Evolutionary conservation across 1,140 invertebrate species (phyloP), one percentile per base, ranked within the genome.

Genomic region (Halesus radiatus): DNA sequence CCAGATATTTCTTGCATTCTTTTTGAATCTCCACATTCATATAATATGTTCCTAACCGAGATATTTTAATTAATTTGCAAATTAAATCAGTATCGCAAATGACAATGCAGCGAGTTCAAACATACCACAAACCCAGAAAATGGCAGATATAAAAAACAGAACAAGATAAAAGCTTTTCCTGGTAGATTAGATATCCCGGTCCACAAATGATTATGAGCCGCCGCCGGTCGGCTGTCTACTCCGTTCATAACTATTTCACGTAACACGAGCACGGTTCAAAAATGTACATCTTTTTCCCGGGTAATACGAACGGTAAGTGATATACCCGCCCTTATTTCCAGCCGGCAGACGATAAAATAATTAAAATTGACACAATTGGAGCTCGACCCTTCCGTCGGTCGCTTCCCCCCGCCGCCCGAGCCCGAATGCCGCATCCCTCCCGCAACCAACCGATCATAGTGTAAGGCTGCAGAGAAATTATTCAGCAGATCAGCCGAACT

Each of bases 331-430:
- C 22, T 74, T 74, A 74, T 29, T 56, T 53, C n/a, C 70, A 29
- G 23, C 22, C 50, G 70, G 70, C 26, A 5, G 70, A 56, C 18
- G 70, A 56, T 74, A 74, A 74, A 74, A 74, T 74, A 74, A 74
- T 74, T 53, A 74, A 74, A 74, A 74, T 74, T 74, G 70, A 74
- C 70, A 74, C 70, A 74, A 74, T 56, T 74, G 53, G 70, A 56
- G 70, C 70, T 54, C 7, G 8, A 54, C 13, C 29, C 70, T 20
- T 18, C 50, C 15, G 50, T 13, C 70, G 3, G 23, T 3, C 70
- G 16, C 70, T 1, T 15, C 50, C 22, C 52, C 18, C 16, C 18
- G 7, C 68, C 15, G 7, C 23, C 22, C 20, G 3, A 0, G 3
- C 32, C 37, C 37, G 3, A 6, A 1, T 8, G 22, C 18, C 5